Conservation (phyloP, 2,888 invertebrate species). For the Nematopogon swammerdamellus region DNA sequence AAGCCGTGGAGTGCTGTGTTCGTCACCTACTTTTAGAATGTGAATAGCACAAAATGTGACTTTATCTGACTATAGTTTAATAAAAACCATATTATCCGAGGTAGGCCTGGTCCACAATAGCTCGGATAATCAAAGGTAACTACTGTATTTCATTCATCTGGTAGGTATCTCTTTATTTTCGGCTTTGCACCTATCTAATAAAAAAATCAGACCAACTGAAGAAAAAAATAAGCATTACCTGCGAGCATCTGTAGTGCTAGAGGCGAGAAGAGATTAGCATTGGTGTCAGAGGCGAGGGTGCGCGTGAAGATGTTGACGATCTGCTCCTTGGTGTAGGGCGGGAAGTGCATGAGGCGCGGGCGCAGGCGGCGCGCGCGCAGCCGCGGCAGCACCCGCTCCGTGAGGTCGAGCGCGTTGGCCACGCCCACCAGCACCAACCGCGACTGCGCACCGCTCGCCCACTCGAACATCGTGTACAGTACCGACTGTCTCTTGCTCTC, state of each 20-base stretch:
- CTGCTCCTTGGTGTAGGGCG: slow-evolving; percentile 88
- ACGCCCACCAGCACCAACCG: slow-evolving; percentile 84
- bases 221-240: slow-evolving; percentile 29
- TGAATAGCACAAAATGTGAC: no score
- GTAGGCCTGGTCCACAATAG: no score
- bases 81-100: no score
- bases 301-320: slow-evolving; percentile 82
- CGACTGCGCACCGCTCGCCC: slow-evolving; percentile 71
- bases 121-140: no score
- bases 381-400: slow-evolving; percentile 84
- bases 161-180: no score
- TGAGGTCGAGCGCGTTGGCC: slow-evolving; percentile 94
- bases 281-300: slow-evolving; percentile 69
- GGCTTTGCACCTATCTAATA: no score
- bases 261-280: slow-evolving; percentile 70
- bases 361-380: slow-evolving; percentile 74
- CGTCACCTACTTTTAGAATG: no score
- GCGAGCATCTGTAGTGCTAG: slow-evolving; percentile 89
- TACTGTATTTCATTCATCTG: no score
- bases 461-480: slow-evolving; percentile 90
- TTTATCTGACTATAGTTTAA: no score
- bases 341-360: slow-evolving; percentile 81
- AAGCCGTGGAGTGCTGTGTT: no score
- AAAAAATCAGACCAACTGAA: no score
- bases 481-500: slow-evolving; percentile 80